Conservation (phyloP, 2,113 vertebrate species). For the Cathartes aura region DNA sequence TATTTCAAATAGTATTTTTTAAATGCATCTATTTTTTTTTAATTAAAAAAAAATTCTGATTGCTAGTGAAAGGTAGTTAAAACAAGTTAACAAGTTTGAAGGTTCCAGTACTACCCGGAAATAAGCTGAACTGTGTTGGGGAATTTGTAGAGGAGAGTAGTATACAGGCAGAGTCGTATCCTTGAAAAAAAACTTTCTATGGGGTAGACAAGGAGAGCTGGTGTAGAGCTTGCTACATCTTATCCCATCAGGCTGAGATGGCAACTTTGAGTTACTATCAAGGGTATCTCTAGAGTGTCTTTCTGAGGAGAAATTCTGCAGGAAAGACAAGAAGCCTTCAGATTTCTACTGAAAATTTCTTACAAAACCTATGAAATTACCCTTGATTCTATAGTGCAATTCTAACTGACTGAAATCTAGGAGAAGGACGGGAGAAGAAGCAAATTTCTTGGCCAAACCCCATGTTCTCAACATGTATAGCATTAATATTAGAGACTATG, state of each 20-base stretch:
- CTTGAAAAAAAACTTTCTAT: rapidly evolving
- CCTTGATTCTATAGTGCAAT: neutral
- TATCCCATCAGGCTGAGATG: neutral
- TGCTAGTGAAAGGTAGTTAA: neutral
- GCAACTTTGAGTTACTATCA: neutral
- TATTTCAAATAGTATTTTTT: neutral
- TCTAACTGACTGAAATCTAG: neutral
- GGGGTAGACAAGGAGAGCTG: neutral
- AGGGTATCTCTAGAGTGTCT: neutral
- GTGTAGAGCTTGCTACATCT: neutral
- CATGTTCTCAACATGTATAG: neutral
- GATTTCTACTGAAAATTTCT: neutral
- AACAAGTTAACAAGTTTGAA: neutral
- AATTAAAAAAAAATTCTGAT: neutral
- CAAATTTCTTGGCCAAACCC: neutral
- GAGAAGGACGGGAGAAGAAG: neutral
- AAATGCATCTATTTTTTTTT: neutral
- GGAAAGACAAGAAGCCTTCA: neutral
- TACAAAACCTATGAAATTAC: neutral
- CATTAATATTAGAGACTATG: neutral
- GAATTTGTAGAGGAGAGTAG: neutral
- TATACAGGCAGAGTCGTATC: neutral
- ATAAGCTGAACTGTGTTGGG: neutral
- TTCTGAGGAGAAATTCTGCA: neutral
- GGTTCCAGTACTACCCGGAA: neutral